phyloP scores from a whole-genome alignment of 2,113 vertebrate genomes.

The Antigone vipio region DNA sequence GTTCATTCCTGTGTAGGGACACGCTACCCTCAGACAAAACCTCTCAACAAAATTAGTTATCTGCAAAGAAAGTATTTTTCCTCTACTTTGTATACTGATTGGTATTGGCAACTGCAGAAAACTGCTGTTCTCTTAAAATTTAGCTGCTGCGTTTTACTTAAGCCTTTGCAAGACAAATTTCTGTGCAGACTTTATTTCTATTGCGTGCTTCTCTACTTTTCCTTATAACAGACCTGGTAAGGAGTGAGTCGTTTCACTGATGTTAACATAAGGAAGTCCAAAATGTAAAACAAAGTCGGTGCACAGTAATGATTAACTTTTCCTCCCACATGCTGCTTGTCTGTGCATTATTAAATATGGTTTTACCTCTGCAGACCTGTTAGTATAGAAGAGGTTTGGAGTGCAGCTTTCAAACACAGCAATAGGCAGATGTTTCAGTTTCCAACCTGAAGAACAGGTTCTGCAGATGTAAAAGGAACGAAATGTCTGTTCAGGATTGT shows the following conservation, averaged over 20 bases:
- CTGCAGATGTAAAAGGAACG: background rate
- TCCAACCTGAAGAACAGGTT: slow-evolving; percentile 74
- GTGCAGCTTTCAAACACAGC: background rate
- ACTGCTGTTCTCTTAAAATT: background rate
- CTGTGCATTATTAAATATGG: background rate
- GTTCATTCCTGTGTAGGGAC: background rate
- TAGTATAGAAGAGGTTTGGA: background rate
- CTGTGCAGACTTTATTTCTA: background rate
- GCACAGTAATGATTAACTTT: slow-evolving; percentile 58
- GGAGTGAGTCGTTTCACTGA: background rate
- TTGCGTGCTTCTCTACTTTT: background rate
- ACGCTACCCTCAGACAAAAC: background rate
- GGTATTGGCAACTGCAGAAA: background rate
- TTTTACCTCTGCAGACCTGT: background rate
- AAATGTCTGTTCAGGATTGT: background rate
- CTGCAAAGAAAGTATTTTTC: background rate
- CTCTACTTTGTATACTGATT: background rate
- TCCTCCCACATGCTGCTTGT: background rate
- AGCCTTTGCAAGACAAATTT: background rate
- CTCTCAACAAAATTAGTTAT: background rate
- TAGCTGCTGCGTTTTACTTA: background rate
- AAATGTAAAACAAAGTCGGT: background rate
- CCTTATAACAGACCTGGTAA: background rate
- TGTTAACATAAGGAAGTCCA: background rate
- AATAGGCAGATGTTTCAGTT: slow-evolving; percentile 25